phyloP scores from a whole-genome alignment of 92 coral and sea anemone species.

The Desmophyllum pertusum region DNA sequence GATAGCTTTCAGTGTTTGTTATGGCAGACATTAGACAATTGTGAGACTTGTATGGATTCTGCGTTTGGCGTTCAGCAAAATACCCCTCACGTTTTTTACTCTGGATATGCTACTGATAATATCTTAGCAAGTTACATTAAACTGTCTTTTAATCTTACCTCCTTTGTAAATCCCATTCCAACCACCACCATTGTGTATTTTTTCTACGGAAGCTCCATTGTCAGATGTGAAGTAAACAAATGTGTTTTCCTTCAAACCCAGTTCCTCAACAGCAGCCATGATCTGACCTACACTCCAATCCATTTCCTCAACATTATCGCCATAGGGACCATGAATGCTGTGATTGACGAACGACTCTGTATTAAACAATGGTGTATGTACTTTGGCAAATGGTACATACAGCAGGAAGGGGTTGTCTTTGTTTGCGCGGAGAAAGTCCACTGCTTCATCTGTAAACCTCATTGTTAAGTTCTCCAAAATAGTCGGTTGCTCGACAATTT shows the following conservation, averaged over 20 bases:
- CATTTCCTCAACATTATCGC: conserved; percentile 96
- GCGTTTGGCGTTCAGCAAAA: no score
- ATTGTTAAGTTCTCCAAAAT: conserved; percentile 76
- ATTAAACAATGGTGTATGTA: conserved; percentile 79
- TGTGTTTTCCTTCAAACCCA: conserved; percentile 78
- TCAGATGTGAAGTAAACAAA: conserved; percentile 91
- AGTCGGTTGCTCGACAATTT: conserved; percentile 87
- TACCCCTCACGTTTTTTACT: no score
- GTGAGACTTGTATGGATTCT: no score
- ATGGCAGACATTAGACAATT: no score
- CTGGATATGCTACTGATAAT: neutral
- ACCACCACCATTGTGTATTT: conserved; percentile 71
- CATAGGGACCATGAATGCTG: conserved; percentile 86
- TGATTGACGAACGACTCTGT: conserved; percentile 69
- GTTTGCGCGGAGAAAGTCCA: conserved; percentile 63
- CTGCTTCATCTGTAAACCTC: conserved; percentile 83
- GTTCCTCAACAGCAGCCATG: conserved; percentile 58
- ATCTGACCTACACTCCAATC: conserved; percentile 97
- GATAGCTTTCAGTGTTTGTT: no score
- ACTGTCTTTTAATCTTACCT: conserved; percentile 70
- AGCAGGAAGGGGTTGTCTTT: conserved; percentile 76
- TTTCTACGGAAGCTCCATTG: conserved; percentile 84
- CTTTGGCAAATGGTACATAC: conserved; percentile 84
- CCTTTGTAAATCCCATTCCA: conserved; percentile 87
- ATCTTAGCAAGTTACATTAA: neutral